phyloP scores from a whole-genome alignment of 2,888 invertebrate species.

The Dorcus parallelipipedus region DNA sequence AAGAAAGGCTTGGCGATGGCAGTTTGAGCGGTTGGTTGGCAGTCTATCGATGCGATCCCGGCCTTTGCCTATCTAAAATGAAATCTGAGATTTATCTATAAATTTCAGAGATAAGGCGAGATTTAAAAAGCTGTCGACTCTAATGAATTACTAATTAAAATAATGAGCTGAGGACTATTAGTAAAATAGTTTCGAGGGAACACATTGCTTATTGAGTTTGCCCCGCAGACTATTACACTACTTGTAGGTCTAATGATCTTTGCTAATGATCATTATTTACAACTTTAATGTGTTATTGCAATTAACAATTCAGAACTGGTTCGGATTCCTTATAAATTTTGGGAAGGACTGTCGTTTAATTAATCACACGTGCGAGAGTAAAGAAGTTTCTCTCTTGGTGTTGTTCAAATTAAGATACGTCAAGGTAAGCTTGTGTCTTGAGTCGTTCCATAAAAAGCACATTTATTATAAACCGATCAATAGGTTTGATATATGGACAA shows the following conservation, averaged over 20 bases:
- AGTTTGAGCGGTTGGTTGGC: not conserved
- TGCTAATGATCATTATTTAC: no score
- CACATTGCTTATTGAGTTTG: not conserved
- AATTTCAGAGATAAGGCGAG: slow-evolving; percentile 1
- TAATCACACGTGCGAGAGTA: no score
- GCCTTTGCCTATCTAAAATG: slow-evolving; percentile 2
- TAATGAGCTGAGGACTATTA: not conserved
- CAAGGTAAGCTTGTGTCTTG: no score
- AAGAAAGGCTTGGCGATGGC: no score
- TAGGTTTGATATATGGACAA: slow-evolving; percentile 9
- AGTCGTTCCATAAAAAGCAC: not conserved
- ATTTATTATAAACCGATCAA: slow-evolving; percentile 11
- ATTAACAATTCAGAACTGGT: no score
- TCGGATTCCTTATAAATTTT: no score
- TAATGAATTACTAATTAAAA: slow-evolving; percentile 2
- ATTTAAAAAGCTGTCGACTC: not conserved
- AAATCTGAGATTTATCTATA: slow-evolving; percentile 1
- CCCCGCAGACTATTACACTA: not conserved
- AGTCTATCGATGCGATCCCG: no score
- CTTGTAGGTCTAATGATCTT: no score
- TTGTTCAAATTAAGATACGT: no score
- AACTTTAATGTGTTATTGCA: no score
- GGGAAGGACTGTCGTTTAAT: no score
- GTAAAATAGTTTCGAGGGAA: not conserved
- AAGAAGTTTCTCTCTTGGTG: no score